Evolutionary conservation across 2,113 vertebrate species (phyloP).

Genomic region (Lipophrys pholis): DNA sequence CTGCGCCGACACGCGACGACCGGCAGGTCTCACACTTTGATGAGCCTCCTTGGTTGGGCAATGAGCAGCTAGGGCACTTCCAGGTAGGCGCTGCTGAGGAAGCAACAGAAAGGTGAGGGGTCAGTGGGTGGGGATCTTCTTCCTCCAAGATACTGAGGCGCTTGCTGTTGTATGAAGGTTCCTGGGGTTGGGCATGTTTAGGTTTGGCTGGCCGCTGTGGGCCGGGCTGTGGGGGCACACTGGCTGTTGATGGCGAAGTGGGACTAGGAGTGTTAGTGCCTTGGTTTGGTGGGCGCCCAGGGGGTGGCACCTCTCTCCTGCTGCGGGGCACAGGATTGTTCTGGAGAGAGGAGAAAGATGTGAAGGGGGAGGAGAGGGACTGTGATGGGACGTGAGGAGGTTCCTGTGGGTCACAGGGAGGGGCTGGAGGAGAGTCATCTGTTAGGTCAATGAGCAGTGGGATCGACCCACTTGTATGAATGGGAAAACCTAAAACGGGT

Average conservation of each 20-base stretch:
- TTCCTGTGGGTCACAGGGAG: constrained; percentile 80
- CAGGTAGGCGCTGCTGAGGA: constrained; percentile 76
- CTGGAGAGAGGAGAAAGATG: constrained; percentile 89
- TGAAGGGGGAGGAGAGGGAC: constrained; percentile 77
- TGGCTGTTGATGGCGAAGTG: constrained; percentile 77
- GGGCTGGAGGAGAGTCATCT: constrained; percentile 77
- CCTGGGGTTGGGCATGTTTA: constrained; percentile 79
- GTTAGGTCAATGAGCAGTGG: constrained; percentile 84
- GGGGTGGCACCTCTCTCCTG: constrained; percentile 93
- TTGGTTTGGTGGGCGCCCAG: constrained; percentile 76
- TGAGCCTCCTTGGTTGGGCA: constrained; percentile 62
- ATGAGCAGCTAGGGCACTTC: constrained; percentile 88
- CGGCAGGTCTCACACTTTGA: constrained; percentile 85
- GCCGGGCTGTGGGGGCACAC: constrained; percentile 69
- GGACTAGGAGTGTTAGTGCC: constrained; percentile 69
- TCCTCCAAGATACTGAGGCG: constrained; percentile 92
- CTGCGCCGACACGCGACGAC: constrained; percentile 76
- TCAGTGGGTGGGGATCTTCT: constrained; percentile 78
- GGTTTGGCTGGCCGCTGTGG: constrained; percentile 74
- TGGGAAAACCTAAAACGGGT: constrained; percentile 86
- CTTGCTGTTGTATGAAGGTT: constrained; percentile 86
- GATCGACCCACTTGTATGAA: constrained; percentile 71
- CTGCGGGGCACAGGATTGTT: constrained; percentile 96
- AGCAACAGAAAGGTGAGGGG: constrained; percentile 36
- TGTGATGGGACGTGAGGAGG: constrained; percentile 66